phyloP scores from a whole-genome alignment of 2,113 vertebrate species.

The Paradisaea rubra region DNA sequence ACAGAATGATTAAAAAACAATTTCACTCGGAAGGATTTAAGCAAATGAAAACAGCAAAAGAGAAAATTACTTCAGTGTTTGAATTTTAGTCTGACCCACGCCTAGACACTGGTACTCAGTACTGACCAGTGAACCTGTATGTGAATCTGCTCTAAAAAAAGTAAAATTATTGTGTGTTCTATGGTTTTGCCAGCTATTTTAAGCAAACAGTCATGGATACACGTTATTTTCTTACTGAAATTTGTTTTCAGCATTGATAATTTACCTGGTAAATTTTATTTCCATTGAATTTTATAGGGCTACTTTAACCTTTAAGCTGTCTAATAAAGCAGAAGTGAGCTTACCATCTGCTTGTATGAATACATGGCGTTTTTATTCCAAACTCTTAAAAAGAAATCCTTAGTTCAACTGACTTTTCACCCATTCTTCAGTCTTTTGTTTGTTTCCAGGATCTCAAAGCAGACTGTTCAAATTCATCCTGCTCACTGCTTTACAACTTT shows the following conservation, averaged over 20 bases:
- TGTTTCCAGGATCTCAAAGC: not conserved
- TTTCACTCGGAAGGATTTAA: slow-evolving; percentile 21
- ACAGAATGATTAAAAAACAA: not conserved
- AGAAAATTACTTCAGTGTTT: not conserved
- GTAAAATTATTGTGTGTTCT: not conserved
- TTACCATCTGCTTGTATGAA: not conserved
- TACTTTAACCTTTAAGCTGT: not conserved
- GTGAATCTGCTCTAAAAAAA: not conserved
- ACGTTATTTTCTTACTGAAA: not conserved
- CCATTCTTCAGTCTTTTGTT: not conserved
- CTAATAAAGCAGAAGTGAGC: not conserved
- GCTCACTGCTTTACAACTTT: not conserved
- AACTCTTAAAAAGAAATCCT: not conserved
- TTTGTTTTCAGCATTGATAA: not conserved
- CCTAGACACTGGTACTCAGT: not conserved
- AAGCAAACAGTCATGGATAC: not conserved
- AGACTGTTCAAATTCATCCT: not conserved
- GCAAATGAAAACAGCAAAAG: not conserved
- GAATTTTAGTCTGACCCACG: not conserved
- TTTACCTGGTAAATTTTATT: not conserved
- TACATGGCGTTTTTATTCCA: not conserved
- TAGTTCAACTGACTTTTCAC: not conserved
- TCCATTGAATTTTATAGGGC: not conserved
- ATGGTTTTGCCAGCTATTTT: not conserved
- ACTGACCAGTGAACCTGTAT: not conserved